A percentile compares a stretch with the other conserved stretches of the same genome.
phyloP scores from a whole-genome alignment of 1,140 invertebrate genomes.

The Steinernema feltiae region DNA sequence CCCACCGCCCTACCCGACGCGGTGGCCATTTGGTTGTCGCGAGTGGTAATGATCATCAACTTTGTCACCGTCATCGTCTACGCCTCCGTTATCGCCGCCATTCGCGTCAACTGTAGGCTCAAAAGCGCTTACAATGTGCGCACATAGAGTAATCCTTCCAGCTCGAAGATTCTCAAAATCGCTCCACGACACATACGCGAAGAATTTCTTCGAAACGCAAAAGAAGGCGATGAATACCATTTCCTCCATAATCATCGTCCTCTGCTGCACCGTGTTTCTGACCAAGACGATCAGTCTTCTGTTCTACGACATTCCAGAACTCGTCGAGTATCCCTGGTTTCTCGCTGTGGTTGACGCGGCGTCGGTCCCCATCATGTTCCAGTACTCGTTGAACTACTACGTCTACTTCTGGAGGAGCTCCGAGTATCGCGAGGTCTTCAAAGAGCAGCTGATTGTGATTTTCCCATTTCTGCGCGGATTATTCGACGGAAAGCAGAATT shows the following conservation, averaged over 20 bases:
- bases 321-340: not conserved
- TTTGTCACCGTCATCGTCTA: not conserved
- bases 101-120: not conserved
- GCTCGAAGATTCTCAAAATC: too few species aligned
- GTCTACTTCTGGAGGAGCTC: not conserved
- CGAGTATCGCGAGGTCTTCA: not conserved
- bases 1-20: not conserved
- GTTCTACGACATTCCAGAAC: not conserved
- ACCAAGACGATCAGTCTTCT: not conserved
- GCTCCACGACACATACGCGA: too few species aligned
- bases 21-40: not conserved
- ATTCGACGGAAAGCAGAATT: not conserved
- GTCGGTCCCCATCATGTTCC: not conserved
- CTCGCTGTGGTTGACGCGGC: not conserved
- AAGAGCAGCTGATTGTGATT: not conserved
- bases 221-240: too few species aligned
- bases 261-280: not conserved
- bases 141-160: not conserved
- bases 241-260: too few species aligned
- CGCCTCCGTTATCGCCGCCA: not conserved
- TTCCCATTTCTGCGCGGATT: not conserved
- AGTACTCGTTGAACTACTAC: not conserved
- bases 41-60: not conserved
- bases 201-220: too few species aligned
- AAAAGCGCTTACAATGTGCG: not conserved